Evolutionary conservation across 2,888 invertebrate species (phyloP), one percentile per base, ranked within the genome.

Genomic region (Abscondita cerata): DNA sequence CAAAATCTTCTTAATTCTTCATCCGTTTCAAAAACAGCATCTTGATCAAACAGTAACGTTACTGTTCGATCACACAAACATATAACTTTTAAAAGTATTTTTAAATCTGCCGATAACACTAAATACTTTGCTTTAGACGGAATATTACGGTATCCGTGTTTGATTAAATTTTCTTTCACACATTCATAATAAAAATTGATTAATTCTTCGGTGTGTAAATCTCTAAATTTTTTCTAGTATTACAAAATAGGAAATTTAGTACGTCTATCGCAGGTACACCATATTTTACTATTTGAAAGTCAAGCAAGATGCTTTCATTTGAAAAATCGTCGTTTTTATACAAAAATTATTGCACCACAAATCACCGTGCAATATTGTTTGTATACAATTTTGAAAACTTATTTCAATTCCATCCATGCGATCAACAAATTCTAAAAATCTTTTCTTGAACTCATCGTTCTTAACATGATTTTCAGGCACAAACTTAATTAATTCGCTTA

Each of bases 261-360:
- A 77, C 72, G 53, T 78, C 78, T 8, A 70, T 47, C 2, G 72
- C 67, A 1, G 73, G 73, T 54, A 73, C 71, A 8, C 74, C 76
- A 48, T 73, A 75, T 44, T 69, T 71, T 4, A 76, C 41, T 0
- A 72, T 62, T 67, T 78, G 78, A 59, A 71, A 78, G 65, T 78
- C 78, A 12, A 78, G 60, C 9, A 78, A 62, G 59, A 72, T 70
- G 9, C 70, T 67, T 1, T 70, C 60, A 1, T 54, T 47, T 0
- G 70, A 68, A 25, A 59, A 44, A 18, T 62, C 66, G 9, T 69
- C 52, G 19, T 68, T 40, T 16, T 54, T 59, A 62, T 72, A 75
- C 16, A 78, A 59, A 78, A 74, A 60, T 78, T 78, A 47, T 74
- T 77, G 1, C 66, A 62, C 78, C 78, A 78, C 31, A 77, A 57